Percentiles rank a stretch among this genome's conserved stretches.
Evolutionary conservation across 2,113 vertebrate genomes (phyloP).

Genomic region (Dolichotis patagonum): DNA sequence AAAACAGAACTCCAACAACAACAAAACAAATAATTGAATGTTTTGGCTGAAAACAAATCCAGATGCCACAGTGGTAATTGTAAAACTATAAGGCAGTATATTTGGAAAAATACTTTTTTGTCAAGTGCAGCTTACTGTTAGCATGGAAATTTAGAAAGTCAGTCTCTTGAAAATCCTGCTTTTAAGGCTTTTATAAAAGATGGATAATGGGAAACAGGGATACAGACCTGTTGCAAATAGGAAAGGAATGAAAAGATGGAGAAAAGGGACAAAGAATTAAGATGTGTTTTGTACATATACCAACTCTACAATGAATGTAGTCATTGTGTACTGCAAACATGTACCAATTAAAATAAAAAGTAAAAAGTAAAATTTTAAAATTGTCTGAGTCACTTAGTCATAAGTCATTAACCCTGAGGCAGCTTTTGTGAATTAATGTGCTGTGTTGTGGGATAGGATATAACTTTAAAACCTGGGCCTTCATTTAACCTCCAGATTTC

Average conservation of each 20-base stretch:
- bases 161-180: neutral
- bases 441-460: neutral
- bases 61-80: neutral
- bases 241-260: neutral
- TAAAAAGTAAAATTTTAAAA: slow-evolving; percentile 20
- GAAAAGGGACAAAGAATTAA: neutral
- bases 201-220: neutral
- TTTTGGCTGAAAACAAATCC: slow-evolving; percentile 25
- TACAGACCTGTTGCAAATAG: neutral
- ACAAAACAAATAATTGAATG: neutral
- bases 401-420: neutral
- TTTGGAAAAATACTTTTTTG: neutral
- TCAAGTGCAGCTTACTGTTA: neutral
- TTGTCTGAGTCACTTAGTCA: neutral
- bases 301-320: neutral
- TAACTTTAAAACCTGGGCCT: slow-evolving; percentile 31
- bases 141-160: neutral
- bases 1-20: neutral
- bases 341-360: neutral
- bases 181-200: slow-evolving; percentile 41
- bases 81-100: neutral
- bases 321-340: neutral
- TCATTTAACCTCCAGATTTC: slow-evolving; percentile 54
- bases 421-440: neutral
- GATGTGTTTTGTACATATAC: neutral